These are phyloP conservation scores for Poeciliopsis presidionis DNA, from an alignment of 2,797 vertebrate species.

Conservation along the genomic window DNA sequence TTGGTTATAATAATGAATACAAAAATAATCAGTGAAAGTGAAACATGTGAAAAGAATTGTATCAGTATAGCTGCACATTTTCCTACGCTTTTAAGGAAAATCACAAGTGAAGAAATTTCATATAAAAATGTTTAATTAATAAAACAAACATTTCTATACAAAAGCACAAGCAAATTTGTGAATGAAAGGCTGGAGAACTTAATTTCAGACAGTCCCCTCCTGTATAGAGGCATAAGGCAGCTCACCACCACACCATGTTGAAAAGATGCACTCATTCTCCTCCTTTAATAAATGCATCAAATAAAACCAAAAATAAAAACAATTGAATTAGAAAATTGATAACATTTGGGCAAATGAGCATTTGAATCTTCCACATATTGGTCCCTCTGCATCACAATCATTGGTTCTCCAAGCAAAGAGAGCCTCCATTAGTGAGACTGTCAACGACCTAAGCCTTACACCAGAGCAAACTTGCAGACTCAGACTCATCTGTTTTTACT, in stretches of 20 bases:
- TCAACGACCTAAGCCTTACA: constrained; percentile 58
- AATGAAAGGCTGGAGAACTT: constrained; percentile 60
- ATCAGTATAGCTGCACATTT: neutral
- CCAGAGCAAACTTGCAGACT: constrained; percentile 86
- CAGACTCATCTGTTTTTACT: constrained; percentile 87
- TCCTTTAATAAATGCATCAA: constrained; percentile 51
- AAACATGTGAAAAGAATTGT: neutral
- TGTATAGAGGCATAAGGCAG: constrained; percentile 37
- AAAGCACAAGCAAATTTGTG: constrained; percentile 32
- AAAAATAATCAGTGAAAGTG: neutral
- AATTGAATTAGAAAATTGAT: constrained; percentile 59
- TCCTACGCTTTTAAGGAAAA: neutral
- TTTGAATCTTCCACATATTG: constrained; percentile 50
- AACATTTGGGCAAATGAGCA: constrained; percentile 35
- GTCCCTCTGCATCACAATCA: constrained; percentile 28
- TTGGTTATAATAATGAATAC: neutral
- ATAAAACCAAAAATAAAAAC: constrained; percentile 44
- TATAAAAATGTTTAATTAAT: neutral
- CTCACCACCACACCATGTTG: constrained; percentile 34
- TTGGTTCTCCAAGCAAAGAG: constrained; percentile 32
- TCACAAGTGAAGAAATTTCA: neutral
- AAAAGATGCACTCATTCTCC: constrained; percentile 39
- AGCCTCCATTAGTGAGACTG: constrained; percentile 58
- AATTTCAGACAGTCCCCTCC: constrained; percentile 46
- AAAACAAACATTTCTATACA: constrained; percentile 6